Percentiles rank a stretch among this genome's conserved stretches.
Evolutionary conservation across 1,140 invertebrate genomes (phyloP).

Genomic region (Pemphigus obesinymphae): DNA sequence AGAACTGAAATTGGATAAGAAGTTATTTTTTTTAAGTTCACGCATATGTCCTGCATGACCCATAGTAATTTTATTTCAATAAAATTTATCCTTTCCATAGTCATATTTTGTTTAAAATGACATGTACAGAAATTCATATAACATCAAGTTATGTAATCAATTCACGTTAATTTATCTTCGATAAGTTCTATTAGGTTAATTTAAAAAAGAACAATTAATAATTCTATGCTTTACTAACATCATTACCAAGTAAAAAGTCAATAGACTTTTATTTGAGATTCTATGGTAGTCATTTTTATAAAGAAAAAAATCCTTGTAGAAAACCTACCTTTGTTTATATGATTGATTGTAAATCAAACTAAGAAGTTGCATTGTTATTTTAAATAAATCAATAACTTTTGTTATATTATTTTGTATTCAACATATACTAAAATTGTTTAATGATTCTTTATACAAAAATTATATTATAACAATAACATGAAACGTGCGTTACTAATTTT

Average conservation of each 20-base stretch:
- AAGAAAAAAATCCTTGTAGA: not conserved
- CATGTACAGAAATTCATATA: too few species aligned
- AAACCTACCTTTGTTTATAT: constrained; percentile 13
- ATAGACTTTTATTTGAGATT: not conserved
- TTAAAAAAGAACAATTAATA: not conserved
- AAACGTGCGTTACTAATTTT: not conserved
- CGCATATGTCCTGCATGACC: too few species aligned
- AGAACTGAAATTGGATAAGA: too few species aligned
- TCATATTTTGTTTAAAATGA: too few species aligned
- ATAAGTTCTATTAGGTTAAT: not conserved
- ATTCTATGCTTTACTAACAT: not conserved
- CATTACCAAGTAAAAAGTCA: constrained; percentile 13
- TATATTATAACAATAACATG: not conserved
- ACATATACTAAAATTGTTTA: not conserved
- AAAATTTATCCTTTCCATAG: too few species aligned
- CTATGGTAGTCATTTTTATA: not conserved
- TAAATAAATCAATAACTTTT: not conserved
- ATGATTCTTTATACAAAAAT: not conserved
- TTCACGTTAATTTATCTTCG: too few species aligned
- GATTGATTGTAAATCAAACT: constrained; percentile 19
- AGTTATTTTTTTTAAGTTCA: too few species aligned
- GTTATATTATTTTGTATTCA: not conserved
- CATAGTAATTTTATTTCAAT: too few species aligned
- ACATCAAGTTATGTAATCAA: too few species aligned
- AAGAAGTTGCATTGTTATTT: constrained; percentile 11